Base-by-base conservation (phyloP, 2,888 invertebrate species). In the Eledona agricola region DNA sequence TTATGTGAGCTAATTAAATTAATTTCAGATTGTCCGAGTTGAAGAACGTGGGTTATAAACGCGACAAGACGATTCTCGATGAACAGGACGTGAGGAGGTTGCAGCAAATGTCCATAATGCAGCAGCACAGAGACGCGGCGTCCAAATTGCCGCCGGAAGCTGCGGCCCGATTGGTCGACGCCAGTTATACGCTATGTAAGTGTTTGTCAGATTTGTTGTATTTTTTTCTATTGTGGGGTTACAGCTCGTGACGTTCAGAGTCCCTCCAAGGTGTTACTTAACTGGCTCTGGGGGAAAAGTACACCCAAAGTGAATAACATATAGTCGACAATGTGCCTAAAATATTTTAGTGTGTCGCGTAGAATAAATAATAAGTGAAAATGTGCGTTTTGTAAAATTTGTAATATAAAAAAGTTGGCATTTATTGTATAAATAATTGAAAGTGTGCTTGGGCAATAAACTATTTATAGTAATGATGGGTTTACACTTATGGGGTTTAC, bases 201-300 rank as follows among this genome's bases (percentile, higher is more conserved):
- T 83, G 10, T 6, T 10, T 23, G 7, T 15, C 4, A 57, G 62
- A 16, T 40, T 43, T 12, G 6, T 42, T 34, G n/a, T 34, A 15
- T 65, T 66, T 66, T 50, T 64, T 81, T 81, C 47, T n/a, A n/a
- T n/a, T n/a, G n/a, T n/a, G n/a, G n/a, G n/a, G n/a, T n/a, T n/a
- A n/a, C 76, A 90, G 90, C 88, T 63, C 87, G 89, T 68, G 86
- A 88, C 70, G 84, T 86, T 35, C 89, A 90, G 74, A 89, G 89
- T 72, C 87, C 90, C 15, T 86, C 90, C 50, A 88, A 88, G 59
- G 87, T 88, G 55, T 81, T 91, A 34, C 77, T 90, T 58, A 89
- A 90, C 76, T 90, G 90, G 90, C 79, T 90, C 51, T 85, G 89
- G 83, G 90, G 90, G 56, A 87, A 84, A 72, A 87, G 86, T 67